Percentiles rank a stretch among this genome's conserved stretches.
These are phyloP conservation scores for Psylliodes chrysocephalus DNA, from an alignment of 2,888 invertebrate species.

Conservation along the genomic window DNA sequence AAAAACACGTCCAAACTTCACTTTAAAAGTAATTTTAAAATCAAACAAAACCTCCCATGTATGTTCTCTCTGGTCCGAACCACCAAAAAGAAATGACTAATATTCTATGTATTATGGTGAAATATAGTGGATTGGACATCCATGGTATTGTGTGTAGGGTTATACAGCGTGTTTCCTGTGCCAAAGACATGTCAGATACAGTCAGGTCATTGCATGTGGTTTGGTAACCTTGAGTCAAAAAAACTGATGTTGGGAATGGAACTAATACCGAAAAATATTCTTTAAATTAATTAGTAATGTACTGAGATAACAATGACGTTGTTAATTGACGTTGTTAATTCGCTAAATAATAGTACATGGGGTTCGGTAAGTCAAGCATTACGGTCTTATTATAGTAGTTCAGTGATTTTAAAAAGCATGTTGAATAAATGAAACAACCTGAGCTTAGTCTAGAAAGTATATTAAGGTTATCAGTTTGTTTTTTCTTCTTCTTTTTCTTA, in stretches of 20 bases:
- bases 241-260: slow-evolving; percentile 18
- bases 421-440: too few species aligned
- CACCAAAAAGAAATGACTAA: slow-evolving; percentile 35
- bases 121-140: slow-evolving; percentile 46
- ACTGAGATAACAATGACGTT: not conserved
- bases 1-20: not conserved
- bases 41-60: not conserved
- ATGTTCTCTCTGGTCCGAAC: slow-evolving; percentile 13
- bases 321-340: too few species aligned
- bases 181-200: slow-evolving; percentile 40
- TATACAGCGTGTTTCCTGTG: slow-evolving; percentile 55
- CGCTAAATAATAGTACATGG: too few species aligned
- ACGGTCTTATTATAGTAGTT: too few species aligned
- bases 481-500: too few species aligned
- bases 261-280: slow-evolving; percentile 18
- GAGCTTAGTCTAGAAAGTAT: too few species aligned
- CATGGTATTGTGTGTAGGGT: slow-evolving; percentile 50
- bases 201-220: slow-evolving; percentile 50
- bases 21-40: not conserved
- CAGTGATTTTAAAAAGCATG: too few species aligned
- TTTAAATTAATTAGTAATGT: slow-evolving; percentile 1
- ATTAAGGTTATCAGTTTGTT: too few species aligned
- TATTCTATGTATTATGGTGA: slow-evolving; percentile 32
- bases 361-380: too few species aligned
- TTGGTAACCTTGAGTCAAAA: slow-evolving; percentile 48